These are phyloP conservation scores for Ptilorrhoa leucosticta DNA, from an alignment of 2,113 vertebrate genomes.

Conservation along the genomic window DNA sequence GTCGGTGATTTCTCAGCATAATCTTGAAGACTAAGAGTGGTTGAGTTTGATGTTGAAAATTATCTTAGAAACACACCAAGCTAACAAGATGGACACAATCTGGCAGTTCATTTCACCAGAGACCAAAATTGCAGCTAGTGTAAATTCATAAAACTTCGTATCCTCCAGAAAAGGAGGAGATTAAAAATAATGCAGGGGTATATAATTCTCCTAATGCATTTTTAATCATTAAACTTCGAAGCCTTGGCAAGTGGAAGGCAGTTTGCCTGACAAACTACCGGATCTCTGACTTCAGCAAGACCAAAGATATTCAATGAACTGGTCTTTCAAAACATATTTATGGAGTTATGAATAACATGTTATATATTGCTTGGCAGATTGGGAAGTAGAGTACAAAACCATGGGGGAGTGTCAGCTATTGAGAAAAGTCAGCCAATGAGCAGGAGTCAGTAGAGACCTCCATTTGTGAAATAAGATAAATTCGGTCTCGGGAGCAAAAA, in stretches of 20 bases:
- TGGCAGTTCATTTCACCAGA: background rate
- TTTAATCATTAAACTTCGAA: background rate
- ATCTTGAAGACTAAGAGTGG: background rate
- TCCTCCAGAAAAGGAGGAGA: background rate
- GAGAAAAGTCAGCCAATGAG: background rate
- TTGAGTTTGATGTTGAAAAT: background rate
- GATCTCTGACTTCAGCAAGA: background rate
- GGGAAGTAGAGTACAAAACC: background rate
- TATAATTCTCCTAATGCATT: background rate
- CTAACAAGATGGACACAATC: background rate
- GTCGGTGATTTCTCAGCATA: background rate
- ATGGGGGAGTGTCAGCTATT: background rate
- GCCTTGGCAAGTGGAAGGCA: background rate
- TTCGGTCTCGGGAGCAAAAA: background rate
- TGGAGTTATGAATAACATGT: background rate
- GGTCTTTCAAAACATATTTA: background rate
- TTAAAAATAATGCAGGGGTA: background rate
- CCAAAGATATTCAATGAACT: background rate
- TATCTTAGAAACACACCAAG: background rate
- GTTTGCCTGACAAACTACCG: background rate
- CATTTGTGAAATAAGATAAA: background rate
- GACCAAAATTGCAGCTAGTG: background rate
- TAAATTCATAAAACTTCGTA: background rate
- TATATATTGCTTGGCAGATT: background rate
- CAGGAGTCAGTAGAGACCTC: background rate